A percentile compares a stretch with the other conserved stretches of the same genome.
These are phyloP conservation scores for Adelphocoris suturalis DNA, from an alignment of 2,888 invertebrate species.

Conservation along the genomic window DNA sequence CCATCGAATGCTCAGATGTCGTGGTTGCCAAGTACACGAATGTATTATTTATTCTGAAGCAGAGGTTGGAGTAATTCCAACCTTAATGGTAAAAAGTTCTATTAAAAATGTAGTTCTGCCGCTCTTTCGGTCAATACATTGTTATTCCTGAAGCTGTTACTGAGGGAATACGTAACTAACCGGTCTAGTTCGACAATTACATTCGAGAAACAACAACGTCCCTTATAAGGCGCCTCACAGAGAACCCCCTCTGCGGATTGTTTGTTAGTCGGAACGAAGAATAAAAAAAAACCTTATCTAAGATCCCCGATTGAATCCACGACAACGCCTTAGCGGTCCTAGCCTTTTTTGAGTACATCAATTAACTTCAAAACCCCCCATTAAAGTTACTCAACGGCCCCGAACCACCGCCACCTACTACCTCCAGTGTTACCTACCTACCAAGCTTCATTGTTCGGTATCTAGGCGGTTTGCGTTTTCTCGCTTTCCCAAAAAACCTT, in stretches of 20 bases:
- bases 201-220: not conserved
- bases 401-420: not conserved
- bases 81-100: too few species aligned
- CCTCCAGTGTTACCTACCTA: not conserved
- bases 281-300: slow-evolving; percentile 40
- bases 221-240: slow-evolving; percentile 21
- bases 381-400: slow-evolving; percentile 35
- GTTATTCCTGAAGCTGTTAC: too few species aligned
- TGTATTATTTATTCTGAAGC: too few species aligned
- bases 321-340: slow-evolving; percentile 6
- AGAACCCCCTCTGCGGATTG: not conserved
- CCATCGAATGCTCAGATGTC: too few species aligned
- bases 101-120: too few species aligned
- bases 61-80: too few species aligned
- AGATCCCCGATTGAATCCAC: slow-evolving; percentile 3
- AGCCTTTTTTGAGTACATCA: slow-evolving; percentile 29
- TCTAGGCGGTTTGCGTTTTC: not conserved
- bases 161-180: too few species aligned
- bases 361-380: slow-evolving; percentile 20
- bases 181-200: too few species aligned
- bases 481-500: not conserved
- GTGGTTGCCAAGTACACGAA: too few species aligned
- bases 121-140: too few species aligned
- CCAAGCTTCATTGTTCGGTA: not conserved
- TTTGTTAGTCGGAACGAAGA: not conserved